Evolutionary conservation across 1,140 invertebrate genomes (phyloP), one percentile per base, ranked within the genome.

Genomic region (Hydropsyche tenuis): DNA sequence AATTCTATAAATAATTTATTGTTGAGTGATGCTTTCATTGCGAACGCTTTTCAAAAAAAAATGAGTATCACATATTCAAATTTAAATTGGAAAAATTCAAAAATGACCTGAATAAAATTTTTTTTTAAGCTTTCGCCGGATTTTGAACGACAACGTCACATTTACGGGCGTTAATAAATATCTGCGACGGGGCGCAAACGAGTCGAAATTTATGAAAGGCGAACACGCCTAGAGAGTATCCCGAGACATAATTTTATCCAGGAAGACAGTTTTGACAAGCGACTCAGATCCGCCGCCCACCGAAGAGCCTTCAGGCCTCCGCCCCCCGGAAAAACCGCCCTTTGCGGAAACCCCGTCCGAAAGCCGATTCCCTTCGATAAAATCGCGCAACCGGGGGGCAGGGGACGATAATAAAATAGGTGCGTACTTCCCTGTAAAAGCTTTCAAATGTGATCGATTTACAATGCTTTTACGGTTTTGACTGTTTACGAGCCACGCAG

Each of bases 231-330:
- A 72, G 45, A 56, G 48, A 70, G 53, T 63, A 72, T 74, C 23
- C 69, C 2, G 63, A 60, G 74, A 60, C 76, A 77, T 77, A 77
- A 77, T 77, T 77, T 77, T 62, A 77, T 77, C 69, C 66, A 63
- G 73, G 69, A 70, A 74, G 75, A 77, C 75, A 77, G 72, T 53
- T 68, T 46, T 73, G 75, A 77, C 75, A 73, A 48, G 73, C 76
- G 53, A 18, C 27, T 68, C 65, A 22, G 63, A 37, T 37, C 30
- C 30, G 9, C 23, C 62, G 48, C 48, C 9, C 12, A 14, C 12
- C 4, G 12, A 48, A 18, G 1, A 20, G 48, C 16, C n/a, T 48
- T 14, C n/a, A 16, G 14, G 20, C 66, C 51, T 30, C 20, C 62
- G 56, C 25, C 43, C 62, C 42, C 25, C 43, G 46, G 46, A n/a